phyloP scores from a whole-genome alignment of 2,113 vertebrate genomes.

The Emydura subglobosa region DNA sequence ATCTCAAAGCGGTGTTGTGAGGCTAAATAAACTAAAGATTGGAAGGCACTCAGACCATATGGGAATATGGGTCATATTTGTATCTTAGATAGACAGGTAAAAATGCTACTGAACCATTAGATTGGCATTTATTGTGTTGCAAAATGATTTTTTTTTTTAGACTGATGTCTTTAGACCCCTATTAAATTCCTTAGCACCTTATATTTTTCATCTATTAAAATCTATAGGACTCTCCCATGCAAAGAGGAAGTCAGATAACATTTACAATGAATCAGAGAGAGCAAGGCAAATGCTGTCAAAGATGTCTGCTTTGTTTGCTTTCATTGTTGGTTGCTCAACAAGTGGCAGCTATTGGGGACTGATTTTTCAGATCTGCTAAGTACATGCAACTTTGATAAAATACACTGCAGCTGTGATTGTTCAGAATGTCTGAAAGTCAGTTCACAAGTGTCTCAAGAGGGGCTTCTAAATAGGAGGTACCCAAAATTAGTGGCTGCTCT shows the following conservation, averaged over 20 bases:
- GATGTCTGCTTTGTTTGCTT: neutral
- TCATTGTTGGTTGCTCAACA: neutral
- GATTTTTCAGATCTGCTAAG: neutral
- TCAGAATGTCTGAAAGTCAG: neutral
- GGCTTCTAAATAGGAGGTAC: neutral
- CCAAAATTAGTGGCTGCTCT: neutral
- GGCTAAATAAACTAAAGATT: neutral
- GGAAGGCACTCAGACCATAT: rapidly evolving
- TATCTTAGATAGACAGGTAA: neutral
- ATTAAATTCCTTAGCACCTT: neutral
- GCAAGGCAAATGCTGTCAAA: neutral
- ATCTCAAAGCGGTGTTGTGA: neutral
- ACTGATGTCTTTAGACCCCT: neutral
- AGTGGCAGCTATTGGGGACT: neutral
- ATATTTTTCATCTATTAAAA: neutral
- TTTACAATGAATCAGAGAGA: neutral
- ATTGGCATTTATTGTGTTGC: neutral
- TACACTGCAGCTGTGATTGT: neutral
- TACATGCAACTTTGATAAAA: neutral
- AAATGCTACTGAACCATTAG: neutral
- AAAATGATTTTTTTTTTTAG: neutral
- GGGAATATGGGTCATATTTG: rapidly evolving
- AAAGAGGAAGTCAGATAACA: neutral
- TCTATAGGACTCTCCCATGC: neutral
- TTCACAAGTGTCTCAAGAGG: neutral